These are phyloP conservation scores for Vicugna pacos DNA, from an alignment of 2,113 vertebrate species.

Conservation along the genomic window DNA sequence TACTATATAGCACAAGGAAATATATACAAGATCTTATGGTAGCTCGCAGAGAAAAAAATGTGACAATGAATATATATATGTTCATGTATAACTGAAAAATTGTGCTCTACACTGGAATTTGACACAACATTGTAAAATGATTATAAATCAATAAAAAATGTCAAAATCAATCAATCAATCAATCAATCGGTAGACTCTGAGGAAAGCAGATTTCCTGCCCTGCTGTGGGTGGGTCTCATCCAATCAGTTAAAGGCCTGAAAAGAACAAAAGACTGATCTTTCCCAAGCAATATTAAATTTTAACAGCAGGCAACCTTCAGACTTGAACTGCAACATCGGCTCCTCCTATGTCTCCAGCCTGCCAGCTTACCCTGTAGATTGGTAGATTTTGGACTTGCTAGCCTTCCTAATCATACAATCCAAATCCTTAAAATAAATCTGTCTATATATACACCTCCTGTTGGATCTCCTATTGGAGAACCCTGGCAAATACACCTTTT, in stretches of 20 bases:
- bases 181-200: background rate
- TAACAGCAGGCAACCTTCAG: background rate
- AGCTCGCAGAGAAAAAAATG: too few relatives aligned
- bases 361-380: background rate
- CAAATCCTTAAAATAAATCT: background rate
- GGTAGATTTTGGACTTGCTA: background rate
- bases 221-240: background rate
- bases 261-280: background rate
- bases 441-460: background rate
- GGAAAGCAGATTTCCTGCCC: background rate
- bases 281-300: background rate
- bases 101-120: too few relatives aligned
- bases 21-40: too few relatives aligned
- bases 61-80: too few relatives aligned
- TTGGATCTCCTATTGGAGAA: background rate
- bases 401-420: background rate
- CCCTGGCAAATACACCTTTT: background rate
- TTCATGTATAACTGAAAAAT: too few relatives aligned
- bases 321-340: background rate
- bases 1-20: too few relatives aligned
- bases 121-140: too few relatives aligned
- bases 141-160: too few relatives aligned
- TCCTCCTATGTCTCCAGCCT: background rate
- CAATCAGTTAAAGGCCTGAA: background rate
- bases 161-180: too few relatives aligned